Evolutionary conservation across 1,140 invertebrate genomes (phyloP).

Genomic region (Theocolax elegans): DNA sequence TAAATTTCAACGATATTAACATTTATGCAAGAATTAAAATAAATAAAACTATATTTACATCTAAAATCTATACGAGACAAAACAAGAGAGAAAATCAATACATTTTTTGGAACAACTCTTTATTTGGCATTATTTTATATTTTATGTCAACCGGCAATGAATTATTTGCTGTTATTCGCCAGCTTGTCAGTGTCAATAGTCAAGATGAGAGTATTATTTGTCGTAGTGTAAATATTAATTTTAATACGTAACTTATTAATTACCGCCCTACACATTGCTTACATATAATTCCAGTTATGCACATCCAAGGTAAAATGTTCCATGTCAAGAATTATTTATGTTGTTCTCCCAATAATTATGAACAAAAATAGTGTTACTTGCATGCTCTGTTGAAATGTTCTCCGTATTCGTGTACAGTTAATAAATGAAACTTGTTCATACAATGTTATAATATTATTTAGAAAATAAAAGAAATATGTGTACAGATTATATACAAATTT

Average conservation of each 20-base stretch:
- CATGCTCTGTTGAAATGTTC: not conserved
- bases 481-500: too few species aligned
- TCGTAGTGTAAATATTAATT: not conserved
- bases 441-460: not conserved
- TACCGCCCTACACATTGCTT: not conserved
- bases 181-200: not conserved
- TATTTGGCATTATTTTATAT: not conserved
- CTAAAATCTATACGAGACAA: not conserved
- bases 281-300: not conserved
- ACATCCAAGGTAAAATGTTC: not conserved
- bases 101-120: not conserved
- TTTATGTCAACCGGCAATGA: not conserved
- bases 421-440: not conserved
- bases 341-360: not conserved
- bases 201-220: not conserved
- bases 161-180: not conserved
- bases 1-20: not conserved
- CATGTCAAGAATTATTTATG: not conserved
- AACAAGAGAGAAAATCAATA: not conserved
- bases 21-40: constrained; percentile 23
- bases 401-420: not conserved
- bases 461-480: not conserved
- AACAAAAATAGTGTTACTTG: not conserved
- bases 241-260: not conserved
- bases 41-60: not conserved